A percentile compares a stretch with the other conserved stretches of the same genome.
Conservation (phyloP, 2,797 vertebrate species). For the Cuculus canorus region DNA sequence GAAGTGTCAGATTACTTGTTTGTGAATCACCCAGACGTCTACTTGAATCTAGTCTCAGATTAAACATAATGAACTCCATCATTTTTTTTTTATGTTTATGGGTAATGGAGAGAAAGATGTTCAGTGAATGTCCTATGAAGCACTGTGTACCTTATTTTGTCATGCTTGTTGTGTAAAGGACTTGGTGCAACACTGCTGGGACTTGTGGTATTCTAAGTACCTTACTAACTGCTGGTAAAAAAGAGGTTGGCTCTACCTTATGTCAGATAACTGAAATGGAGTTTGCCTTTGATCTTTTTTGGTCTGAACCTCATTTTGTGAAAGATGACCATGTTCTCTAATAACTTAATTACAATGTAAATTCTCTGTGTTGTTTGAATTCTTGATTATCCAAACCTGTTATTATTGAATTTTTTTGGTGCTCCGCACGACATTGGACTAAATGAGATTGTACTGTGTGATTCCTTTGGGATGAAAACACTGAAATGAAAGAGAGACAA, state of each 20-base stretch:
- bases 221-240: background rate
- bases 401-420: conserved; percentile 23
- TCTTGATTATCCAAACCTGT: conserved; percentile 21
- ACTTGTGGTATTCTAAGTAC: background rate
- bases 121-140: background rate
- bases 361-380: conserved; percentile 33
- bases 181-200: background rate
- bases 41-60: background rate
- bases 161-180: background rate
- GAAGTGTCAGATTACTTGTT: background rate
- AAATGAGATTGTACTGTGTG: conserved; percentile 35
- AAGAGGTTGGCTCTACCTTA: background rate
- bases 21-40: background rate
- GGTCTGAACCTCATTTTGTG: background rate
- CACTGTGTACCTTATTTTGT: background rate
- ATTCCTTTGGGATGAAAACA: conserved; percentile 38
- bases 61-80: background rate
- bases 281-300: conserved; percentile 16
- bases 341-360: conserved; percentile 48
- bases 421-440: background rate
- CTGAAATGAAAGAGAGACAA: conserved; percentile 50
- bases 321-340: background rate
- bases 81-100: background rate
- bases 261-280: background rate
- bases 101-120: background rate